Evolutionary conservation across 2,888 invertebrate genomes (phyloP).

Genomic region (Tridacna gigas): DNA sequence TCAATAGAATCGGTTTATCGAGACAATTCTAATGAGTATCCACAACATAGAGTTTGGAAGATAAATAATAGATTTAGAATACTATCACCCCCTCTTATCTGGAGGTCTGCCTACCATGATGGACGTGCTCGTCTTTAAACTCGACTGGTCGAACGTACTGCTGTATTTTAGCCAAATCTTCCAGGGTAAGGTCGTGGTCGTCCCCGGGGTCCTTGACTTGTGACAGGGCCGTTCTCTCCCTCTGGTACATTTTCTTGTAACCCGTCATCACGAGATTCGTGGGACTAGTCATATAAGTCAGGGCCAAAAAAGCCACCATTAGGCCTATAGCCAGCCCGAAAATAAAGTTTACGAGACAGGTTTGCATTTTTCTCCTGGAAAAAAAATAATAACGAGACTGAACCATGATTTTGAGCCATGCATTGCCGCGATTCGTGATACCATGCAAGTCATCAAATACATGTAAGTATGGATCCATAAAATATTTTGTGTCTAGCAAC

Average conservation of each 20-base stretch:
- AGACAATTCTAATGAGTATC: no score
- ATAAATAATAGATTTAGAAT: no score
- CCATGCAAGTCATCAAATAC: no score
- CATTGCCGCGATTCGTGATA: no score
- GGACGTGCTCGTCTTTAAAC: constrained; percentile 45
- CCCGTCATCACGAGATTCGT: background rate
- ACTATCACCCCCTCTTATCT: no score
- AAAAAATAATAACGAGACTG: background rate
- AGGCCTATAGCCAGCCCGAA: constrained; percentile 65
- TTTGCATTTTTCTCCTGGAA: constrained; percentile 52
- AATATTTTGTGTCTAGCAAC: no score
- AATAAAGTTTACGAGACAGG: constrained; percentile 57
- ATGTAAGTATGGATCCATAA: no score
- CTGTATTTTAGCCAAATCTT: constrained; percentile 53
- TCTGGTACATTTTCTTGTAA: background rate
- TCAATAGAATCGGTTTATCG: no score
- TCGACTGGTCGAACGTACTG: constrained; percentile 44
- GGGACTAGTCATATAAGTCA: constrained; percentile 37
- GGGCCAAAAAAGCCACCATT: constrained; percentile 50
- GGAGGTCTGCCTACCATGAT: constrained; percentile 62
- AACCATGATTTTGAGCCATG: no score
- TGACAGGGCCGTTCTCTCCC: background rate
- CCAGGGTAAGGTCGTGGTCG: constrained; percentile 38
- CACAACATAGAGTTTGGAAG: no score
- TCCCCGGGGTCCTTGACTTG: background rate